These are phyloP conservation scores for Tridacna gigas DNA, from an alignment of 2,888 invertebrate genomes.

Conservation along the genomic window DNA sequence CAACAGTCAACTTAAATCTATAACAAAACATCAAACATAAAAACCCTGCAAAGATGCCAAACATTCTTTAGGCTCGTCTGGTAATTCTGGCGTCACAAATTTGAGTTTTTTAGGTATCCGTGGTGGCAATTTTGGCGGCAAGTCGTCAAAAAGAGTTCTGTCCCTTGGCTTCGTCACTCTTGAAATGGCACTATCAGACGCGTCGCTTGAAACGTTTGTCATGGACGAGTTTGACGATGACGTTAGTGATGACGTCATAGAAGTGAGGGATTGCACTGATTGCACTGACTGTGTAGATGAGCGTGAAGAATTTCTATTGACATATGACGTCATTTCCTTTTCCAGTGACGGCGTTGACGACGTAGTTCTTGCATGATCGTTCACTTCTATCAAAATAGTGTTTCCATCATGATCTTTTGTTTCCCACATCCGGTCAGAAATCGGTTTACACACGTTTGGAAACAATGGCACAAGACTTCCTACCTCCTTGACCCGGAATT, in stretches of 20 bases:
- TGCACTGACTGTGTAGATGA: conserved; percentile 49
- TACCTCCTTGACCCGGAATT: conserved; percentile 77
- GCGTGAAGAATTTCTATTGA: conserved; percentile 41
- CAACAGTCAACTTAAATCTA: background rate
- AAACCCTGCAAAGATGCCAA: conserved; percentile 51
- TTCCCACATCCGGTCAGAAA: conserved; percentile 77
- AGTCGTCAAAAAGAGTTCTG: conserved; percentile 25
- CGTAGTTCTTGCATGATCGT: conserved; percentile 26
- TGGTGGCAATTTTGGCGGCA: conserved; percentile 53
- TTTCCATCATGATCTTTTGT: conserved; percentile 82
- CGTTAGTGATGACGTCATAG: conserved; percentile 57
- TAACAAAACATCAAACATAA: conserved; percentile 47
- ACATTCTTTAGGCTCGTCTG: conserved; percentile 56
- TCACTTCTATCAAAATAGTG: conserved; percentile 74
- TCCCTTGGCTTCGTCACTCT: background rate
- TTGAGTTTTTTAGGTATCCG: conserved; percentile 28
- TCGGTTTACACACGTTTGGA: conserved; percentile 78
- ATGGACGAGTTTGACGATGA: conserved; percentile 51
- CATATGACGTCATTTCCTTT: conserved; percentile 14
- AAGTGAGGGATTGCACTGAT: conserved; percentile 62
- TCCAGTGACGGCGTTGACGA: conserved; percentile 53
- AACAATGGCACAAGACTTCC: conserved; percentile 80
- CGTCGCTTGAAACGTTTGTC: conserved; percentile 37
- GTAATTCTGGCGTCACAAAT: conserved; percentile 45
- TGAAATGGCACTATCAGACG: conserved; percentile 26